Percentiles rank a stretch among this genome's conserved stretches.
These are phyloP conservation scores for Agelastica alni DNA, from an alignment of 2,888 invertebrate genomes.

Conservation along the genomic window DNA sequence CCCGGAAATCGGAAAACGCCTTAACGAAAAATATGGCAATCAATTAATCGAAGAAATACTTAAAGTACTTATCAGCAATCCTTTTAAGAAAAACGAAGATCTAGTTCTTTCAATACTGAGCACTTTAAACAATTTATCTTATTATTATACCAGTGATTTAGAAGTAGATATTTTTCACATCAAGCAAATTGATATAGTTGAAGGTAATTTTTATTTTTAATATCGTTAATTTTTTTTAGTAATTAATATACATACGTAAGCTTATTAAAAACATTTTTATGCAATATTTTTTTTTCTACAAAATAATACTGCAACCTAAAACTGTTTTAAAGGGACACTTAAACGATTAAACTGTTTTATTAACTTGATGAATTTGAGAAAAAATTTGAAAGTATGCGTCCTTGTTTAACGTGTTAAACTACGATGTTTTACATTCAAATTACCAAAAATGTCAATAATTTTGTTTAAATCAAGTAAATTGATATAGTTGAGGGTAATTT, in stretches of 20 bases:
- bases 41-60: constrained; percentile 55
- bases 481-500: constrained; percentile 58
- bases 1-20: constrained; percentile 71
- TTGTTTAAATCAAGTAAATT: constrained; percentile 58
- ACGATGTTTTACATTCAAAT: too few species aligned
- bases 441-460: too few species aligned
- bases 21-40: constrained; percentile 58
- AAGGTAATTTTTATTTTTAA: constrained; percentile 53
- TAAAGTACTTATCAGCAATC: constrained; percentile 57
- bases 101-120: constrained; percentile 77
- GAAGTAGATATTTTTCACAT: constrained; percentile 57
- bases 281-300: too few species aligned
- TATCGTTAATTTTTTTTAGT: too few species aligned
- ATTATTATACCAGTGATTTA: constrained; percentile 63
- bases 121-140: constrained; percentile 84
- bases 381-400: too few species aligned
- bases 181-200: constrained; percentile 58
- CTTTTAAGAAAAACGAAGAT: constrained; percentile 68
- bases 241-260: too few species aligned
- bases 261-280: too few species aligned
- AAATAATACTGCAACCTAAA: too few species aligned
- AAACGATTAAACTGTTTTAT: too few species aligned
- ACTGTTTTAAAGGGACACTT: too few species aligned
- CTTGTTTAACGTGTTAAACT: too few species aligned
- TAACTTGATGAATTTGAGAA: too few species aligned